Percentiles rank a stretch among this genome's conserved stretches.
These are phyloP conservation scores for Melinaea marsaeus DNA, from an alignment of 2,888 invertebrate species.

Conservation along the genomic window DNA sequence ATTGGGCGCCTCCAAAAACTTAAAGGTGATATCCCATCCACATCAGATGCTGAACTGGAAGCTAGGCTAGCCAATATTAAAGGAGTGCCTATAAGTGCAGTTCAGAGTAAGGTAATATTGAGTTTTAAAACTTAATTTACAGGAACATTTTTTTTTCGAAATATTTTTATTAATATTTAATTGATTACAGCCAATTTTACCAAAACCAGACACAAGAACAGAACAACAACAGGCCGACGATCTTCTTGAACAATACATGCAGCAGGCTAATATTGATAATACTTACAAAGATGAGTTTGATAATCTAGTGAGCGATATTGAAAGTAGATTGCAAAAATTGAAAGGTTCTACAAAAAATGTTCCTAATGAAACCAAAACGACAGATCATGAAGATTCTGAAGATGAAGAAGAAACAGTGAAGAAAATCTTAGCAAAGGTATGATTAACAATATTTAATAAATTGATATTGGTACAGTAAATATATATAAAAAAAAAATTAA, in stretches of 20 bases:
- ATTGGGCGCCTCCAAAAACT: slow-evolving; percentile 53
- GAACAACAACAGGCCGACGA: slow-evolving; percentile 85
- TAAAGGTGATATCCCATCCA: slow-evolving; percentile 58
- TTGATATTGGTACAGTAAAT: too few relatives aligned
- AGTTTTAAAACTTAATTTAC: not conserved
- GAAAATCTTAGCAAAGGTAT: slow-evolving; percentile 64
- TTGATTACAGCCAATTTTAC: slow-evolving; percentile 56
- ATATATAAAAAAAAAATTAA: too few relatives aligned
- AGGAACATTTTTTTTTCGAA: not conserved
- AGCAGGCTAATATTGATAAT: slow-evolving; percentile 69
- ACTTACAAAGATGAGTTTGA: slow-evolving; percentile 62
- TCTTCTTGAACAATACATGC: slow-evolving; percentile 79
- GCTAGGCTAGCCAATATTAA: slow-evolving; percentile 82
- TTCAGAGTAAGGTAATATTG: slow-evolving; percentile 47
- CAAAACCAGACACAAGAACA: slow-evolving; percentile 77
- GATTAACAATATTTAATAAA: not conserved
- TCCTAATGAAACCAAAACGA: slow-evolving; percentile 17
- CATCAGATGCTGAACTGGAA: slow-evolving; percentile 81
- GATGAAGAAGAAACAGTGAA: slow-evolving; percentile 58
- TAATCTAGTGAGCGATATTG: slow-evolving; percentile 55
- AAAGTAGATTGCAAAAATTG: slow-evolving; percentile 54
- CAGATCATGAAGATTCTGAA: slow-evolving; percentile 44
- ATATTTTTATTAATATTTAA: slow-evolving; percentile 1
- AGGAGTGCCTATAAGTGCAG: slow-evolving; percentile 65
- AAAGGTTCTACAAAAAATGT: slow-evolving; percentile 36